phyloP scores from a whole-genome alignment of 2,797 vertebrate genomes.

The Thalassophryne amazonica region DNA sequence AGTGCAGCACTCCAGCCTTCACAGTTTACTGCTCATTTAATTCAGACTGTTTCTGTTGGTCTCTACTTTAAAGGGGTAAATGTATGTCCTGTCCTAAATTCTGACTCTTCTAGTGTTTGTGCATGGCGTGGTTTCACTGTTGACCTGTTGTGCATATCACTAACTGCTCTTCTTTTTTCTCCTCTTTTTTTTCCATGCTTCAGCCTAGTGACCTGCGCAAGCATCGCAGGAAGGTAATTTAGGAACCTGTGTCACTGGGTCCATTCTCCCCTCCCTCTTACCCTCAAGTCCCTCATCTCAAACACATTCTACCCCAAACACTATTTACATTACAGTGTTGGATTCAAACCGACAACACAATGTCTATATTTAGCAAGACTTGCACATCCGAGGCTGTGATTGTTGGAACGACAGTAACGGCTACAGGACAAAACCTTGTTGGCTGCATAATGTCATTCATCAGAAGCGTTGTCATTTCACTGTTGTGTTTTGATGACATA shows the following conservation, averaged over 20 bases:
- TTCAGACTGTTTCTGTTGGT: neutral
- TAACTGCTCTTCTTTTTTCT: conserved; percentile 65
- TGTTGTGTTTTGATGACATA: no score
- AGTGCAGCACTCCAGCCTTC: conserved; percentile 3
- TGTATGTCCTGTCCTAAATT: conserved; percentile 8
- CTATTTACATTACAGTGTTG: no score
- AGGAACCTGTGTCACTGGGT: conserved; percentile 26
- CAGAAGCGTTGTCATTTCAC: no score
- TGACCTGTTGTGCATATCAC: conserved; percentile 46
- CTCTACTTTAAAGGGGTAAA: neutral
- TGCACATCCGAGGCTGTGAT: no score
- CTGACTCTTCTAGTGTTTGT: conserved; percentile 15
- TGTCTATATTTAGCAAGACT: no score
- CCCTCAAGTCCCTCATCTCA: neutral
- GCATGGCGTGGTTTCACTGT: conserved; percentile 42
- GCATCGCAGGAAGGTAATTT: conserved; percentile 98
- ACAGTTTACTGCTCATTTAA: neutral
- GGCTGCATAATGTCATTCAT: no score
- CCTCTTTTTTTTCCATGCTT: conserved; percentile 83
- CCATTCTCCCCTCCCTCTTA: neutral
- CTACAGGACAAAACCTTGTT: no score
- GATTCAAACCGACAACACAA: no score
- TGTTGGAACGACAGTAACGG: no score
- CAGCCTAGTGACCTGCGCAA: conserved; percentile 99
- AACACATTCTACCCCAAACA: neutral